Conservation (phyloP, 2,888 invertebrate species). For the Chaetogeoica ovagalla region DNA sequence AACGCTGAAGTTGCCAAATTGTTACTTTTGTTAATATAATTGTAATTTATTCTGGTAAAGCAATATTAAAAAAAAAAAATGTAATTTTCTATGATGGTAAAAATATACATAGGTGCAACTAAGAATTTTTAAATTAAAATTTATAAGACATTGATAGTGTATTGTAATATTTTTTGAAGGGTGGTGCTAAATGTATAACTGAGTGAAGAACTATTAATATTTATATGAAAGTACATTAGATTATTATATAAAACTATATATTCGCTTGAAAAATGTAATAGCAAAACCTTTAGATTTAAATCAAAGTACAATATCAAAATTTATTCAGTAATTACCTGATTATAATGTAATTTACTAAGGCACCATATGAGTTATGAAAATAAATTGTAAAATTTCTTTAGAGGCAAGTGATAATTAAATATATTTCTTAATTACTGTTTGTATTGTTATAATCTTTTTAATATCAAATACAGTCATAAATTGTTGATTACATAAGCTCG, state of each 20-base stretch:
- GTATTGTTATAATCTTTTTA: not conserved
- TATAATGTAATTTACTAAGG: not conserved
- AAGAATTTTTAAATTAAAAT: no score
- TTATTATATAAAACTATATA: no score
- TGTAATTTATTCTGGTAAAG: not conserved
- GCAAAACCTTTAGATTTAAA: not conserved
- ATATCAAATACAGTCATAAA: not conserved
- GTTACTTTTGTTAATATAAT: no score
- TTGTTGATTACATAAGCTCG: conserved; percentile 1
- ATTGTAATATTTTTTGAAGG: not conserved
- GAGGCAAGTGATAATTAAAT: not conserved
- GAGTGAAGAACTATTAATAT: not conserved
- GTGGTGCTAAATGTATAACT: no score
- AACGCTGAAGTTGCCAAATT: conserved; percentile 1
- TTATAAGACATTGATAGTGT: no score
- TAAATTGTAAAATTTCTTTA: not conserved
- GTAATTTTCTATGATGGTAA: no score
- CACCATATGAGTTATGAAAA: not conserved
- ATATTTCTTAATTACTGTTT: not conserved
- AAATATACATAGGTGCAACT: no score
- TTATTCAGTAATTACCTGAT: not conserved
- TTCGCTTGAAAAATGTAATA: no score
- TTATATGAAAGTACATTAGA: not conserved
- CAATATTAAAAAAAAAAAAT: no score
- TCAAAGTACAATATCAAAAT: not conserved